These are phyloP conservation scores for Corbicula japonica DNA, from an alignment of 2,888 invertebrate genomes.

Conservation along the genomic window DNA sequence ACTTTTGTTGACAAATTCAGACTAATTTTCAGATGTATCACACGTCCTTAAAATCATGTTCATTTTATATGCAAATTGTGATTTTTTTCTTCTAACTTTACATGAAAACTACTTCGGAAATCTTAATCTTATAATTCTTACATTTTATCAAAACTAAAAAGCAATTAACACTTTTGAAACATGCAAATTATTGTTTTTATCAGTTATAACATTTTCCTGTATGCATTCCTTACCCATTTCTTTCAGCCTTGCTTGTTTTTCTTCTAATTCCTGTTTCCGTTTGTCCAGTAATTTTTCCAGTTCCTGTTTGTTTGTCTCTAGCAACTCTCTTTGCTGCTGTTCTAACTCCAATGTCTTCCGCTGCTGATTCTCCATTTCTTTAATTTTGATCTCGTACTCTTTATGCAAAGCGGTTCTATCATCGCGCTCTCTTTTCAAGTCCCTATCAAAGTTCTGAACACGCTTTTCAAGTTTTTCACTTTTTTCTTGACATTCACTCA, in stretches of 20 bases:
- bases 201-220: too few species aligned
- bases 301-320: slow-evolving; percentile 71
- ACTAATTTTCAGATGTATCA: too few species aligned
- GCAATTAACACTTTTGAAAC: too few species aligned
- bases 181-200: too few species aligned
- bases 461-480: slow-evolving; percentile 77
- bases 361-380: slow-evolving; percentile 74
- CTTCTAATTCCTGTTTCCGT: slow-evolving; percentile 70
- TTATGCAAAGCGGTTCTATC: slow-evolving; percentile 71
- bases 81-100: too few species aligned
- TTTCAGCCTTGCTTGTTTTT: slow-evolving; percentile 73
- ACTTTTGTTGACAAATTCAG: too few species aligned
- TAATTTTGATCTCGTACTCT: slow-evolving; percentile 81
- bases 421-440: slow-evolving; percentile 80
- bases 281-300: slow-evolving; percentile 74
- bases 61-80: too few species aligned
- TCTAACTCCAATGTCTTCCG: slow-evolving; percentile 70
- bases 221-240: slow-evolving; percentile 79
- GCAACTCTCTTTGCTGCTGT: slow-evolving; percentile 71
- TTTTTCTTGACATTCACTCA: slow-evolving; percentile 75
- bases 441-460: slow-evolving; percentile 76
- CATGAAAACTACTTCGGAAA: too few species aligned
- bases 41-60: too few species aligned
- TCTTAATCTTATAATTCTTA: too few species aligned
- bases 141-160: too few species aligned